Evolutionary conservation across 2,888 invertebrate genomes (phyloP).

Genomic region (Ernsta delagoae): DNA sequence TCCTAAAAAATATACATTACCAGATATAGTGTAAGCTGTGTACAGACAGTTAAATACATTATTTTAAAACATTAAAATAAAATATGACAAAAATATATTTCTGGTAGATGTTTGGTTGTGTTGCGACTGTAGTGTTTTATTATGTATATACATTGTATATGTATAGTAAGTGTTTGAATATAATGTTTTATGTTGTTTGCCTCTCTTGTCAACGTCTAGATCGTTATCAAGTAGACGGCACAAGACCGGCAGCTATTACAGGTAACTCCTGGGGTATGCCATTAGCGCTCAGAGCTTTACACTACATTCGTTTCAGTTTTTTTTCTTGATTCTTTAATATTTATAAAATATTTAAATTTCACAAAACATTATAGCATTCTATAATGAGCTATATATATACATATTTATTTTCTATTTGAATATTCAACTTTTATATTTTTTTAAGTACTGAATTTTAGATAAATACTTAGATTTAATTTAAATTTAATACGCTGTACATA

Average conservation of each 20-base stretch:
- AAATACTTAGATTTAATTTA: neutral
- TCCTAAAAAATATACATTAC: too few relatives aligned
- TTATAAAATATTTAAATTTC: neutral
- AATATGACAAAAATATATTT: too few relatives aligned
- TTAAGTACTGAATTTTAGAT: neutral
- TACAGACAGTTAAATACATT: too few relatives aligned
- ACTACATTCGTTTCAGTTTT: conserved; percentile 5
- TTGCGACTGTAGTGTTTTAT: neutral
- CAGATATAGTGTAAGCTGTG: too few relatives aligned
- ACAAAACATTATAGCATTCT: neutral
- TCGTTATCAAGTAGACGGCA: conserved; percentile 33
- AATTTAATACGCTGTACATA: too few relatives aligned
- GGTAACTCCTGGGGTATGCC: conserved; percentile 29
- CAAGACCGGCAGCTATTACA: conserved; percentile 35
- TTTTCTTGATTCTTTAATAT: neutral
- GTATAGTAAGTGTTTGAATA: conserved; percentile 15
- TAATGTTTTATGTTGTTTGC: conserved; percentile 34
- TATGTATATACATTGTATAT: neutral
- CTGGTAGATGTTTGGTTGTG: too few relatives aligned
- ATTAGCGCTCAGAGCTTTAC: conserved; percentile 24
- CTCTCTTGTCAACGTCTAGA: conserved; percentile 29
- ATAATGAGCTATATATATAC: conserved; percentile 10
- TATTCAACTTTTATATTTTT: neutral
- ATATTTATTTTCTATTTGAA: neutral
- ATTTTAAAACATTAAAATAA: too few relatives aligned